A percentile compares a stretch with the other conserved stretches of the same genome.
Evolutionary conservation across 2,888 invertebrate species (phyloP).

Genomic region (Erannis defoliaria): DNA sequence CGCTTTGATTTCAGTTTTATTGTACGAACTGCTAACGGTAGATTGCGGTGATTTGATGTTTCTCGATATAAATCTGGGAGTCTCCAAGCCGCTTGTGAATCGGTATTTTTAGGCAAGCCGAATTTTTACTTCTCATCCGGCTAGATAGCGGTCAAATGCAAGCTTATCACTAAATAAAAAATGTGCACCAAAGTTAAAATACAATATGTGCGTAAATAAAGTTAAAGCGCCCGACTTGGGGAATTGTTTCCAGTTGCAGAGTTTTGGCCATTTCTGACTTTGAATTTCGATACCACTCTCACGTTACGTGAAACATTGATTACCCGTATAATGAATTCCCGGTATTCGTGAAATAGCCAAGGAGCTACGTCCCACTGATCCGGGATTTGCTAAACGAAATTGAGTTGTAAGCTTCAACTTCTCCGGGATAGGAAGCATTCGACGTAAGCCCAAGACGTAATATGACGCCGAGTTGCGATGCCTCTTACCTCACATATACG

Average conservation of each 20-base stretch:
- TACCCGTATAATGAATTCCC: slow-evolving; percentile 44
- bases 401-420: slow-evolving; percentile 74
- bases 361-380: slow-evolving; percentile 67
- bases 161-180: too few species aligned
- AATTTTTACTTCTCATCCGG: too few species aligned
- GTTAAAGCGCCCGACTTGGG: too few species aligned
- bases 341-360: slow-evolving; percentile 68
- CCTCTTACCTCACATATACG: slow-evolving; percentile 43
- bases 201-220: too few species aligned
- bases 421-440: slow-evolving; percentile 61
- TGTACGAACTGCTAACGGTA: too few species aligned
- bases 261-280: slow-evolving; percentile 8
- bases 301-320: slow-evolving; percentile 37
- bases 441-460: slow-evolving; percentile 59
- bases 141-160: too few species aligned
- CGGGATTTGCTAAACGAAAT: slow-evolving; percentile 74
- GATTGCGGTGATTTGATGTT: too few species aligned
- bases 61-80: too few species aligned
- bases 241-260: background rate
- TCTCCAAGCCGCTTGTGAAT: too few species aligned
- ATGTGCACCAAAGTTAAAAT: too few species aligned
- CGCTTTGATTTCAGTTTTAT: too few species aligned
- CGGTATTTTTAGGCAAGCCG: too few species aligned
- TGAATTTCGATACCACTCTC: slow-evolving; percentile 14
- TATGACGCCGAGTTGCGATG: slow-evolving; percentile 50